Evolutionary conservation across 2,797 vertebrate species (phyloP), one percentile per base, ranked within the genome.

Genomic region (Otolemur crassicaudatus): DNA sequence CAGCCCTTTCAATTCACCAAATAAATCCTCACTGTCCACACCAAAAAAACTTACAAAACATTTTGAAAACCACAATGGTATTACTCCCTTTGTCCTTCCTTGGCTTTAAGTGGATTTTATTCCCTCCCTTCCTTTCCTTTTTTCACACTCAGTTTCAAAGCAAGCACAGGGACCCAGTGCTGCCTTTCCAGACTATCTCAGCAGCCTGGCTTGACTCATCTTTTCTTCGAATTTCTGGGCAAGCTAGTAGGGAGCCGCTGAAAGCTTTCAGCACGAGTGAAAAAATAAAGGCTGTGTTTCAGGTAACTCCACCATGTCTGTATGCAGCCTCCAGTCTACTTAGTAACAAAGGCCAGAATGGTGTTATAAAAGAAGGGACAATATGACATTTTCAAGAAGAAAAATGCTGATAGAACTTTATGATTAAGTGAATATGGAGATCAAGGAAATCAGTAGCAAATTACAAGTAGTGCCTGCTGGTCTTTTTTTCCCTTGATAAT

Each of bases 251-350:
- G 76, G 25, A 97, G 83, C 31, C 83, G 89, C 67, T 70, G 72
- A 96, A 94, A 83, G 72, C 91, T 89, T 95, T 95, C 70, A 92
- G 87, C 86, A 87, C 53, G 80, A 97, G 29, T 80, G 87, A 58
- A 94, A 97, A 94, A 90, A 93, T 95, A 89, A 97, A 96, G 67
- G 80, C 87, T 87, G 76, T 77, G 80, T 90, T 96, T 90, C 92
- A 93, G 92, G 70, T 60, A 95, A 91, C 37, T 96, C 80, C 83
- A 70, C 92, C 91, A 87, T 49, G 61, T 87, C 95, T 94, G 86
- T n/a, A 94, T 23, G 11, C 10, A 88, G 92, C 77, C 96, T 90
- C 8, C 1, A 86, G 70, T 86, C 19, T 94, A 94, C 73, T 83
- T 95, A 81, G 69, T 95, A 87, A 97, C 76, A 95, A 94, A 96